Conservation (phyloP, 2,113 vertebrate species). For the Sturnus vulgaris region DNA sequence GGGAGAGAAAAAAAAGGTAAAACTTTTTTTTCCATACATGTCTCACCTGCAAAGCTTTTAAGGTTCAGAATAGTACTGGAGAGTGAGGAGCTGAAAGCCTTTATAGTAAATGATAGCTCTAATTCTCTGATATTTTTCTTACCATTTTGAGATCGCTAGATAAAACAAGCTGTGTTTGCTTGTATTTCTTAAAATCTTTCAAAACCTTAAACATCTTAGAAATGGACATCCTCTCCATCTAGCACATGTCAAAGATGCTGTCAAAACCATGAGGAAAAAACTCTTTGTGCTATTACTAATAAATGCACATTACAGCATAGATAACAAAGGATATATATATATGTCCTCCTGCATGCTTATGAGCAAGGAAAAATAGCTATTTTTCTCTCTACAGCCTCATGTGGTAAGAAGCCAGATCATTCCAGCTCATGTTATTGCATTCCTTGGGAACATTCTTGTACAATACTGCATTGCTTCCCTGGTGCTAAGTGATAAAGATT, state of each 20-base stretch:
- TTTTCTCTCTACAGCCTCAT: neutral
- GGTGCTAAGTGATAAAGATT: neutral
- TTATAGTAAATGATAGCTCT: neutral
- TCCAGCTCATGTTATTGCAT: slow-evolving; percentile 15
- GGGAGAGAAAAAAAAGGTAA: neutral
- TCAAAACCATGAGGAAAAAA: neutral
- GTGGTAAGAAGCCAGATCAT: neutral
- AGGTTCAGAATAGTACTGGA: neutral
- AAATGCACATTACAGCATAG: neutral
- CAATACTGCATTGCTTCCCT: neutral
- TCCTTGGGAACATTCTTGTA: slow-evolving; percentile 27
- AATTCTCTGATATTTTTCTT: neutral
- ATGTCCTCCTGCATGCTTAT: neutral
- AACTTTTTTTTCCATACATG: neutral
- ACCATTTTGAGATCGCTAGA: neutral
- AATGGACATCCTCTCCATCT: neutral
- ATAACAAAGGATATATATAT: neutral
- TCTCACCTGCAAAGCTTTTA: neutral
- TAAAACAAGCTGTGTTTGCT: neutral
- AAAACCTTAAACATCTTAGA: neutral
- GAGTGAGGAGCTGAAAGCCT: neutral
- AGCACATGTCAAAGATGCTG: neutral
- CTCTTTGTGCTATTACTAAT: neutral
- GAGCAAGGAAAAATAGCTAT: neutral
- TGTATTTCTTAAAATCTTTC: neutral